Percentiles rank a stretch among this genome's conserved stretches.
These are phyloP conservation scores for Turritopsis dohrnii DNA, from an alignment of 30 jellyfish, hydroid and myxozoan species.

Conservation along the genomic window DNA sequence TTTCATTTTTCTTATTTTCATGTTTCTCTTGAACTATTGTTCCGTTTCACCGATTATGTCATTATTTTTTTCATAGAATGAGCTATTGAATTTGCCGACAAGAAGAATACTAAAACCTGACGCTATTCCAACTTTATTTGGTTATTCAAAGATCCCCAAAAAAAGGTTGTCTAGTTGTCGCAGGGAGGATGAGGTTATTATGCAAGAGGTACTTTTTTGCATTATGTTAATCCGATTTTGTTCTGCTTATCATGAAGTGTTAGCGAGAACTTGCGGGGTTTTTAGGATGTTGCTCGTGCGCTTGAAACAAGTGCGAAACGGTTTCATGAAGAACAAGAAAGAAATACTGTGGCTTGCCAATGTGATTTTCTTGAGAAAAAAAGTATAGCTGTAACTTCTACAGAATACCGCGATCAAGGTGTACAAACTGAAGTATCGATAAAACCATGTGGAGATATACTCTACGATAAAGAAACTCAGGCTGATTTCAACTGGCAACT, in stretches of 20 bases:
- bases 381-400: background rate
- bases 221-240: background rate
- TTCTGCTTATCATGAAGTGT: background rate
- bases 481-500: conserved; percentile 25
- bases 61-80: no score
- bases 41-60: no score
- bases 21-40: no score
- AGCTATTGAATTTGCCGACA: no score
- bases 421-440: background rate
- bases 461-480: background rate
- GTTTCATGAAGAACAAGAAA: background rate
- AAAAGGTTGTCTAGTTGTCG: background rate
- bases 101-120: no score
- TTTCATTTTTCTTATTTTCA: no score
- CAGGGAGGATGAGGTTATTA: background rate
- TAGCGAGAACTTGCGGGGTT: background rate
- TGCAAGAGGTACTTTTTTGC: background rate
- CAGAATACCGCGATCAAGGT: background rate
- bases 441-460: background rate
- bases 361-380: background rate
- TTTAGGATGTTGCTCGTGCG: background rate
- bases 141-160: no score
- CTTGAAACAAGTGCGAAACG: background rate
- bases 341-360: background rate
- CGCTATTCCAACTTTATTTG: no score